These are phyloP conservation scores for Psittacula echo DNA, from an alignment of 2,797 vertebrate genomes.

Conservation along the genomic window DNA sequence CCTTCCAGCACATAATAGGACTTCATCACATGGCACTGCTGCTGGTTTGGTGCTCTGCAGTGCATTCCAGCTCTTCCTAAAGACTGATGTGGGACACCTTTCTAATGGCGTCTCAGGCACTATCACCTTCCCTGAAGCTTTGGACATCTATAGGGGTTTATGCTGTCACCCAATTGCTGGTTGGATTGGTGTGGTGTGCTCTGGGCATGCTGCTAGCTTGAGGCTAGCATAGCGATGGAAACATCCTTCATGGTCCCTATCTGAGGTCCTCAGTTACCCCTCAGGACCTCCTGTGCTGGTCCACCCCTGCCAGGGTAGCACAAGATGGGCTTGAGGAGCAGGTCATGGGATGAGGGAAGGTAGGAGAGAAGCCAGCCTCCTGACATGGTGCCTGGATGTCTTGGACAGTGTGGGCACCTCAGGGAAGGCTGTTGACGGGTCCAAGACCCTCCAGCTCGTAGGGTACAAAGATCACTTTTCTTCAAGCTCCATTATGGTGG, in stretches of 20 bases:
- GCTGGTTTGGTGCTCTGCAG: neutral
- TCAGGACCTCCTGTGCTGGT: neutral
- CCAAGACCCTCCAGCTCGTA: neutral
- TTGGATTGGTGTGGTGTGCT: neutral
- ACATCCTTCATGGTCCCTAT: rapidly evolving
- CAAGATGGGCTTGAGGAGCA: neutral
- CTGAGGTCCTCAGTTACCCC: neutral
- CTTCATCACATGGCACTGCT: neutral
- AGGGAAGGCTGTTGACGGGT: neutral
- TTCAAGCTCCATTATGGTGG: neutral
- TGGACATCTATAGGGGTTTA: neutral
- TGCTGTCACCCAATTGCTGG: neutral
- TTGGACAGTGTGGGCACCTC: rapidly evolving
- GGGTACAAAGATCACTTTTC: neutral
- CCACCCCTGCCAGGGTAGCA: neutral
- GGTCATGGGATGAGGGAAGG: neutral
- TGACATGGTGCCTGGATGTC: neutral
- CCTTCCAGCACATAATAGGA: neutral
- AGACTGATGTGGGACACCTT: neutral
- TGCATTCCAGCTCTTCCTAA: neutral
- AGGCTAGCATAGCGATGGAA: neutral
- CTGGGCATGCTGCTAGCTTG: neutral
- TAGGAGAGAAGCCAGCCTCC: neutral
- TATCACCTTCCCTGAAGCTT: neutral
- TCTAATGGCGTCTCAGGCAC: neutral